Percentiles rank a stretch among this genome's conserved stretches.
phyloP scores from a whole-genome alignment of 2,888 invertebrate genomes.

The Zootermopsis nevadensis region DNA sequence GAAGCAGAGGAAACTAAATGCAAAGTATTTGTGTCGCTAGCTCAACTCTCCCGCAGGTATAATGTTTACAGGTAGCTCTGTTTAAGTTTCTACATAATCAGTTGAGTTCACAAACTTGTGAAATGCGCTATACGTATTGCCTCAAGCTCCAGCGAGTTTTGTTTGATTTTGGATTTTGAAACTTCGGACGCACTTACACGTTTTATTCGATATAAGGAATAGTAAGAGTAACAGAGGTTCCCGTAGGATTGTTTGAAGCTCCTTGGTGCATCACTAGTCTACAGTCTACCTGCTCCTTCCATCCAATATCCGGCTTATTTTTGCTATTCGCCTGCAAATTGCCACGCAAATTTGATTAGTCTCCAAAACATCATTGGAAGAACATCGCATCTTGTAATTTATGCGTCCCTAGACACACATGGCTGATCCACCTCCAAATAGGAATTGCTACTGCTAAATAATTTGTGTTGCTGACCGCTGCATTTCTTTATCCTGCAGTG shows the following conservation, averaged over 20 bases:
- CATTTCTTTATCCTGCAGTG: neutral
- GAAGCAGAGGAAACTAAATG: no score
- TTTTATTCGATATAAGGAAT: neutral
- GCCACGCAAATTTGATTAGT: slow-evolving; percentile 37
- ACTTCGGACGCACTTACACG: slow-evolving; percentile 17
- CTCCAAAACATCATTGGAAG: slow-evolving; percentile 31
- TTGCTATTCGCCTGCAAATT: slow-evolving; percentile 28
- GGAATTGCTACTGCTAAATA: neutral
- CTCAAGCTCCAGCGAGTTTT: neutral
- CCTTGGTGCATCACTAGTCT: slow-evolving; percentile 22
- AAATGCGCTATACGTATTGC: neutral
- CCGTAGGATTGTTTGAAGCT: slow-evolving; percentile 1
- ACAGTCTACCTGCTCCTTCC: neutral
- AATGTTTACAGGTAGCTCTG: neutral
- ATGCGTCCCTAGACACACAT: neutral
- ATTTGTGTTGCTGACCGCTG: neutral
- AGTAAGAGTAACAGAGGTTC: slow-evolving; percentile 17
- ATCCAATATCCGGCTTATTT: slow-evolving; percentile 28
- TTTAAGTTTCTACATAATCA: neutral
- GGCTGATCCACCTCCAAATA: neutral
- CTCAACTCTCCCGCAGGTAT: neutral
- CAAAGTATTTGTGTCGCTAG: no score
- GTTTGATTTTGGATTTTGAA: slow-evolving; percentile 36
- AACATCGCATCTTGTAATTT: slow-evolving; percentile 27
- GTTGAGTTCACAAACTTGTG: neutral